Base-by-base conservation (phyloP, 2,113 vertebrate species). In the Pteronura brasiliensis region DNA sequence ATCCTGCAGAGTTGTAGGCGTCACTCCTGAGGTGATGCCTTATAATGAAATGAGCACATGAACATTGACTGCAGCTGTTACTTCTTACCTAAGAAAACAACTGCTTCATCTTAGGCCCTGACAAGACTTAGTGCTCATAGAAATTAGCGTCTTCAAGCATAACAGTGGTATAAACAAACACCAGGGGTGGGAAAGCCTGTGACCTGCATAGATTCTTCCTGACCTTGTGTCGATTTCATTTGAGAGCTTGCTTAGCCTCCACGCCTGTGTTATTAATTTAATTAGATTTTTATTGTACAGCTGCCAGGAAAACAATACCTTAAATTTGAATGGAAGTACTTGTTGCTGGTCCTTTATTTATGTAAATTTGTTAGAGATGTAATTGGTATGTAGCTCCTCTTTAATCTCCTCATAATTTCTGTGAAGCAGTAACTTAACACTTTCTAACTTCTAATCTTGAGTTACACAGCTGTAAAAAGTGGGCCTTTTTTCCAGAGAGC, bases 321-420 rank as follows among this genome's bases (percentile, higher is more conserved):
- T 82, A 74, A 59, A 69, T 63, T 79, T 82, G 20, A 18, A 90
- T 6, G 71, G 57, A 72, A 27, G 83, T 57, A 71, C 9, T 80
- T 81, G 13, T 36, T 13, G 74, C 36, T 89, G 31, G 44, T 89
- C 52, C 14, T 72, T 79, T 76, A 44, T 80, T 49, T 69, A 3
- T 76, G 14, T 81, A 39, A 72, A 18, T 67, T 90, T 97, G 93
- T 89, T 29, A 84, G 55, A 95, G 67, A 25, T 88, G 7, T 74
- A 67, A 76, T 87, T 90, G 29, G 27, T 79, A 1, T 88, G 52
- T 63, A 25, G 4, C 27, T 86, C 25, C 67, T 87, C 17, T 52
- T 95, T 87, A 83, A 49, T 67, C 63, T 79, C 25, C 10, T 88
- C n/a, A 61, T 69, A 76, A 90, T 74, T 94, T 95, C 49, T 82